Base-by-base conservation (phyloP, 2,888 invertebrate species). In the Pollenia griseotomentosa region DNA sequence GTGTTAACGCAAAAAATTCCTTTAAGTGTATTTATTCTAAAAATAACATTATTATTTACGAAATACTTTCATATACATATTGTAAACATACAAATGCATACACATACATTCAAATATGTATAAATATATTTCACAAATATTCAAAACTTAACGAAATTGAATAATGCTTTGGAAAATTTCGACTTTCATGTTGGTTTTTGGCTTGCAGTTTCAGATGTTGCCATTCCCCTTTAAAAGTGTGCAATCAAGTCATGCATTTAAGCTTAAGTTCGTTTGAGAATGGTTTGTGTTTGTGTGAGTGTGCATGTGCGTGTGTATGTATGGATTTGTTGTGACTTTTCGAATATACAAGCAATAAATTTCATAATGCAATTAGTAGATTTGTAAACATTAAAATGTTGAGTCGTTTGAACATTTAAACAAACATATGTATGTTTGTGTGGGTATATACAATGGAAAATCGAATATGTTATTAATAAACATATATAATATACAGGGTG, bases 301-400 rank as follows among this genome's bases (percentile, higher is more conserved):
- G 7, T 65, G 16, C 48, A 12, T 40, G 11, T 53, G 12, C 8
- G 10, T 16, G 12, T 19, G 4, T 63, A 12, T 19, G 55, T 61
- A 61, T 61, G 19, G 23, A 19, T 19, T 10, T 57, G 55, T 65
- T 68, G 61, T 80, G 80, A 80, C 79, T 83, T 70, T 73, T 73
- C 66, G 66, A 59, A 65, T 77, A 33, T 61, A 83, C 65, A 83
- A 81, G 70, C 86, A 84, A 88, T 88, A 88, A 83, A 88, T 86
- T 88, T 88, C 86, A 86, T 78, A 86, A 86, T 68, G 88, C 81
- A 84, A 82, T 88, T 88, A 84, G 82, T 74, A 86, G 88, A 83
- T 86, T 83, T 88, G 86, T 86, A 81, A 81, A 86, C 80, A 78
- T 83, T 88, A 86, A 77, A 65, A 80, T 80, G 42, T 75, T 70